Percentiles rank a stretch among this genome's conserved stretches.
Evolutionary conservation across 1,140 invertebrate genomes (phyloP).

Genomic region (Psix sp.): DNA sequence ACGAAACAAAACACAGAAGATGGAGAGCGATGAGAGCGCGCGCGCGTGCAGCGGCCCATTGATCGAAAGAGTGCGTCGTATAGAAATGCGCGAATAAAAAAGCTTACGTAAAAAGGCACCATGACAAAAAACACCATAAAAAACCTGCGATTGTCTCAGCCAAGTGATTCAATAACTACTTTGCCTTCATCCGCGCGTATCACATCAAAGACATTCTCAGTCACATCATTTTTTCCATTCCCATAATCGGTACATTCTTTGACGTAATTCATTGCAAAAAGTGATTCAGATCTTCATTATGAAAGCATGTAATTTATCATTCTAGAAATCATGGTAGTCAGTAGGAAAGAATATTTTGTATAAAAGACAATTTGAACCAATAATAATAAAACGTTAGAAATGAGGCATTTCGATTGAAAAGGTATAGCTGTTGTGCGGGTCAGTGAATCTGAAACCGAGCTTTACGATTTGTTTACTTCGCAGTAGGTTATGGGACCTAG

Average conservation of each 20-base stretch:
- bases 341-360: too few relatives aligned
- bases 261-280: too few relatives aligned
- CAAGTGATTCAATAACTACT: slow-evolving; percentile 29
- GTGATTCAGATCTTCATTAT: too few relatives aligned
- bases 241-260: not conserved
- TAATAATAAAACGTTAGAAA: too few relatives aligned
- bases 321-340: too few relatives aligned
- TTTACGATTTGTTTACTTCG: slow-evolving; percentile 78
- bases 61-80: slow-evolving; percentile 70
- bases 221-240: not conserved
- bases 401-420: slow-evolving; percentile 53
- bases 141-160: slow-evolving; percentile 26
- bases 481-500: slow-evolving; percentile 74
- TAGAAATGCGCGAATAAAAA: slow-evolving; percentile 62
- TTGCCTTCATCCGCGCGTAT: slow-evolving; percentile 5
- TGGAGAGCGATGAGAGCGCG: slow-evolving; percentile 68
- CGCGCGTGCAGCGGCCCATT: slow-evolving; percentile 71
- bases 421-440: slow-evolving; percentile 71
- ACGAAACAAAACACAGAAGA: slow-evolving; percentile 65
- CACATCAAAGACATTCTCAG: slow-evolving; percentile 11
- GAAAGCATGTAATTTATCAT: too few relatives aligned
- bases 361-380: too few relatives aligned
- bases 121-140: slow-evolving; percentile 8
- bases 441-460: slow-evolving; percentile 75
- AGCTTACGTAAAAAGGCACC: slow-evolving; percentile 18